phyloP scores from a whole-genome alignment of 2,888 invertebrate species.

The Strigamia transsilvanica region DNA sequence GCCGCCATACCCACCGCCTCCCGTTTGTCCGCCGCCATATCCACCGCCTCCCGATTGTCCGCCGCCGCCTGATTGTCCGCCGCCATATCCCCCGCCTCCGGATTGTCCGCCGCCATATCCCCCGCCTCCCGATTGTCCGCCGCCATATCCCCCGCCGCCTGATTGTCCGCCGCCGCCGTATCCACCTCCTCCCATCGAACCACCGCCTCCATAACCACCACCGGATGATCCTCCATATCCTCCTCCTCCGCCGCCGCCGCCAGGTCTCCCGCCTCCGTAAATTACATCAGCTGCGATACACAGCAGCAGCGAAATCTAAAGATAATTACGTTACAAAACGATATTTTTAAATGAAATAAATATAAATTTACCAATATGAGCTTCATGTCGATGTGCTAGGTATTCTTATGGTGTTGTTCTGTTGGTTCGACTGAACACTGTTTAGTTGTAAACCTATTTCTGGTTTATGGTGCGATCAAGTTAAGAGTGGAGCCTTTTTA shows the following conservation, averaged over 20 bases:
- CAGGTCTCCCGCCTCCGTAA: neutral
- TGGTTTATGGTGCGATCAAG: neutral
- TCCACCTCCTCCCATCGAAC: neutral
- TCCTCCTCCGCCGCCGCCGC: conserved; percentile 11
- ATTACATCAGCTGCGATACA: neutral
- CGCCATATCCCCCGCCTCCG: conserved; percentile 1
- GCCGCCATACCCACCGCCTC: conserved; percentile 9
- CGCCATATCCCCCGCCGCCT: neutral
- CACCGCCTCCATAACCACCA: conserved; percentile 7
- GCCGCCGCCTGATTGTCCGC: neutral
- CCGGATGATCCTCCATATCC: neutral
- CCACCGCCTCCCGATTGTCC: neutral
- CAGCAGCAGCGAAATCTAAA: neutral
- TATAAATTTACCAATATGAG: neutral
- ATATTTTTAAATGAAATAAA: neutral
- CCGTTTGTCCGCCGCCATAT: neutral
- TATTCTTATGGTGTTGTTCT: neutral
- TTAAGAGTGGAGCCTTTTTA: conserved; percentile 7
- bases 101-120: neutral
- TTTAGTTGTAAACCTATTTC: neutral
- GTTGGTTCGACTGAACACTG: neutral
- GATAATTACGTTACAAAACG: neutral
- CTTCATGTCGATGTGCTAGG: neutral
- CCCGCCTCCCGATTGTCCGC: neutral
- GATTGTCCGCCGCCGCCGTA: neutral